phyloP scores from a whole-genome alignment of 1,140 invertebrate genomes.

The Atta texana region DNA sequence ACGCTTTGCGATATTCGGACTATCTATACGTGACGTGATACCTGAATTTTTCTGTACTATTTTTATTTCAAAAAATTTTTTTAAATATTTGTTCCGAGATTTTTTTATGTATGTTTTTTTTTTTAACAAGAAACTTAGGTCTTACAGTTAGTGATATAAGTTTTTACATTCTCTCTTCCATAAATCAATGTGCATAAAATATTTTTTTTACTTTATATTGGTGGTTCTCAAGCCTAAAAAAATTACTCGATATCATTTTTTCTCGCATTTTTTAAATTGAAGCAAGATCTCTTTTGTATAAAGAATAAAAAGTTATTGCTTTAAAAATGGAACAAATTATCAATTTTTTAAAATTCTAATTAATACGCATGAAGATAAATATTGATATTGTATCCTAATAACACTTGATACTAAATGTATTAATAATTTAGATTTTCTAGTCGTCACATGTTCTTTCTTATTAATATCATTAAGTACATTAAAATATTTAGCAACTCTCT shows the following conservation, averaged over 20 bases:
- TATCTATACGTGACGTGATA: neutral
- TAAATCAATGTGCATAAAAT: neutral
- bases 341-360: neutral
- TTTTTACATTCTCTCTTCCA: neutral
- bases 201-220: neutral
- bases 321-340: neutral
- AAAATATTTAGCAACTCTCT: constrained; percentile 13
- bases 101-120: neutral
- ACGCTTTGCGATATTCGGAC: constrained; percentile 13
- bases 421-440: neutral
- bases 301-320: neutral
- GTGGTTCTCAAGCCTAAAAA: neutral
- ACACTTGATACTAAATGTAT: too few relatives aligned
- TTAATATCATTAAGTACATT: neutral
- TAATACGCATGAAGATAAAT: neutral
- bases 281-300: neutral
- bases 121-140: neutral
- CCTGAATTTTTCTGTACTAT: constrained; percentile 34
- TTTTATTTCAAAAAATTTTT: constrained; percentile 31
- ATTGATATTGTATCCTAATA: neutral
- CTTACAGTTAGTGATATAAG: neutral
- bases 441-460: neutral
- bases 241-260: neutral
- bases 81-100: neutral
- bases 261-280: neutral